phyloP scores from a whole-genome alignment of 2,797 vertebrate species.

The Novumbra hubbsi region DNA sequence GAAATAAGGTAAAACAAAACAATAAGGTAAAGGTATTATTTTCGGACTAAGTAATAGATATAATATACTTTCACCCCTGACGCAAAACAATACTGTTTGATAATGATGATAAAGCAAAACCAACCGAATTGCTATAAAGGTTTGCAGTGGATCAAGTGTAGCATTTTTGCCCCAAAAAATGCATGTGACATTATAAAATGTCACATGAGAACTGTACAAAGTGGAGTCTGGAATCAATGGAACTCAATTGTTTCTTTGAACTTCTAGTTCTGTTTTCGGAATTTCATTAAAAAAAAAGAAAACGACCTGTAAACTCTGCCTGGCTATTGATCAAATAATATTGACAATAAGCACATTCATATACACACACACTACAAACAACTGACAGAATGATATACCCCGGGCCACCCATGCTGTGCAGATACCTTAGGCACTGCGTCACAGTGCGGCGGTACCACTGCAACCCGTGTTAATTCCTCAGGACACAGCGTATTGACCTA shows the following conservation, averaged over 20 bases:
- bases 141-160: not conserved
- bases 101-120: not conserved
- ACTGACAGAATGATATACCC: conserved; percentile 33
- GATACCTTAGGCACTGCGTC: too few relatives aligned
- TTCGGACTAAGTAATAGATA: not conserved
- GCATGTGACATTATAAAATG: conserved; percentile 46
- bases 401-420: too few relatives aligned
- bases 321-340: conserved; percentile 50
- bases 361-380: conserved; percentile 16
- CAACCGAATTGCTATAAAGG: not conserved
- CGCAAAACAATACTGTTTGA: not conserved
- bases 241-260: conserved; percentile 26
- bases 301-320: conserved; percentile 40
- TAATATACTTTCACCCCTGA: too few relatives aligned
- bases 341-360: conserved; percentile 36
- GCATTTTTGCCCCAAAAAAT: conserved; percentile 17
- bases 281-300: conserved; percentile 25
- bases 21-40: too few relatives aligned
- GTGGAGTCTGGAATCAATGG: conserved; percentile 40
- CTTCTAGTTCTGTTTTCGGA: conserved; percentile 35
- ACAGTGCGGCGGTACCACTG: too few relatives aligned
- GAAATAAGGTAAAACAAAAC: too few relatives aligned
- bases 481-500: too few relatives aligned
- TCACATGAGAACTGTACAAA: conserved; percentile 1
- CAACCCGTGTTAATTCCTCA: too few relatives aligned